Percentiles rank a stretch among this genome's conserved stretches.
These are phyloP conservation scores for Nemoura dubitans DNA, from an alignment of 2,888 invertebrate genomes.

Conservation along the genomic window DNA sequence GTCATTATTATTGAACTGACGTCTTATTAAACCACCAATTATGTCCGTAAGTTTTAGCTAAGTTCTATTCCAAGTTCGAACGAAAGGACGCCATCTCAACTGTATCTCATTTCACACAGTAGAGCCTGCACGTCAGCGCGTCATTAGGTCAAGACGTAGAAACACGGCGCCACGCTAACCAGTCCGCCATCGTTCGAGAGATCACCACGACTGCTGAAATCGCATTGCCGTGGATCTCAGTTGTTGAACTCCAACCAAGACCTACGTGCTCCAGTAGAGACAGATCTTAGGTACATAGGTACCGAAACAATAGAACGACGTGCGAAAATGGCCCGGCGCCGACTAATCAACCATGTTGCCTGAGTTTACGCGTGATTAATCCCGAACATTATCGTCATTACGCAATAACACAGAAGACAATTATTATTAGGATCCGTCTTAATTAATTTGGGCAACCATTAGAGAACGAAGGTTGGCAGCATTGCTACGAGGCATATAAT, in stretches of 20 bases:
- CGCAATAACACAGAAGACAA: conserved; percentile 12
- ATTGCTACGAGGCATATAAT: conserved; percentile 19
- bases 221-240: background rate
- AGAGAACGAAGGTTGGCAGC: conserved; percentile 8
- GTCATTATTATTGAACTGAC: no score
- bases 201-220: no score
- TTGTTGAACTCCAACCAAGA: background rate
- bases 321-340: background rate
- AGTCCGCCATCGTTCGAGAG: no score
- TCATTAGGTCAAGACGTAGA: no score
- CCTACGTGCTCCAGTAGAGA: background rate
- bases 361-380: background rate
- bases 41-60: no score
- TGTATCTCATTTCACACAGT: no score
- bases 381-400: conserved; percentile 18
- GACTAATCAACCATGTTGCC: conserved; percentile 17
- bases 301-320: background rate
- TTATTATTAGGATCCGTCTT: conserved; percentile 16
- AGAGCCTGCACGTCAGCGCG: no score
- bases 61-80: no score
- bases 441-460: conserved; percentile 16
- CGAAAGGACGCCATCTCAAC: no score
- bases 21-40: no score
- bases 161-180: no score
- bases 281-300: background rate